These are phyloP conservation scores for Chalcosyrphus nemorum DNA, from an alignment of 2,888 invertebrate species.

Conservation along the genomic window DNA sequence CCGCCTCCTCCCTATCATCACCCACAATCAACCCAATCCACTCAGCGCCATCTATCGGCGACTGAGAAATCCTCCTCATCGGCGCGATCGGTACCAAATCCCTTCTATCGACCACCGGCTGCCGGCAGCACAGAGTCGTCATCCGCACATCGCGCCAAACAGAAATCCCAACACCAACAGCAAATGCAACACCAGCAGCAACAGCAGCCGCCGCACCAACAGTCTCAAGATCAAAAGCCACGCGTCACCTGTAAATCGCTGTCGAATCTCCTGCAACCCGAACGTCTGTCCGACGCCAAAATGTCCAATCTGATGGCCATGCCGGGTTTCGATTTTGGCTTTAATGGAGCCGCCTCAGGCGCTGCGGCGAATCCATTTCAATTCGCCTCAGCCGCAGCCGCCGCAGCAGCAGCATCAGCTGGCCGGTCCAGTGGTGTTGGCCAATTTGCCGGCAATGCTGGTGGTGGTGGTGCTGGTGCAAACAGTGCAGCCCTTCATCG, in stretches of 20 bases:
- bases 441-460: constrained; percentile 27
- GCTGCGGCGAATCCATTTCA: constrained; percentile 61
- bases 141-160: constrained; percentile 68
- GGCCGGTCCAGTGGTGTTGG: constrained; percentile 64
- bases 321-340: constrained; percentile 80
- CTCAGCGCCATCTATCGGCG: constrained; percentile 49
- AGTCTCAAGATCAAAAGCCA: constrained; percentile 84
- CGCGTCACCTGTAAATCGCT: constrained; percentile 86
- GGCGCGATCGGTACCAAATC: constrained; percentile 79
- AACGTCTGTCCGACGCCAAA: constrained; percentile 81
- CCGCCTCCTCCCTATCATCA: constrained; percentile 66
- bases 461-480: constrained; percentile 12
- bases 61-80: constrained; percentile 73
- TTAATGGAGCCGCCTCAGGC: constrained; percentile 31
- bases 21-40: constrained; percentile 43
- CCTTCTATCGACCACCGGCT: constrained; percentile 83
- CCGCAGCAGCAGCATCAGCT: constrained; percentile 67
- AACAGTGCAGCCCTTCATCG: constrained; percentile 65
- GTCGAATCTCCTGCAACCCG: constrained; percentile 85
- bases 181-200: constrained; percentile 82
- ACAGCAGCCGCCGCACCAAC: constrained; percentile 82
- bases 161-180: constrained; percentile 80
- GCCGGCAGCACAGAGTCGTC: constrained; percentile 77
- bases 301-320: constrained; percentile 76
- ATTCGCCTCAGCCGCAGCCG: constrained; percentile 61